These are phyloP conservation scores for Python bivittatus DNA, from an alignment of 2,113 vertebrate genomes.

Conservation along the genomic window DNA sequence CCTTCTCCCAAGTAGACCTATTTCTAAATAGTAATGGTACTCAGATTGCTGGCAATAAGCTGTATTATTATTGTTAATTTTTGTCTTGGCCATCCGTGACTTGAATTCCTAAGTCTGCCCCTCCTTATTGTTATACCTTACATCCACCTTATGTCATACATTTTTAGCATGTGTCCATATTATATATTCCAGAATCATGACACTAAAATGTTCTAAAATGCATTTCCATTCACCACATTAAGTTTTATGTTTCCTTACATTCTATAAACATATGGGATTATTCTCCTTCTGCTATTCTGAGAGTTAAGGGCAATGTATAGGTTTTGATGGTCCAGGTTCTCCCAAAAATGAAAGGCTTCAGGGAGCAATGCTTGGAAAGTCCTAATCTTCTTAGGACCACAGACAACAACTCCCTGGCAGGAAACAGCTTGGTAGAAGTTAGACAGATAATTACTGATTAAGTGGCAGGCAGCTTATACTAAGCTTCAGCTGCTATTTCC, in stretches of 20 bases:
- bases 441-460: background rate
- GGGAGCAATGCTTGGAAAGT: background rate
- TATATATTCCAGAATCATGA: background rate
- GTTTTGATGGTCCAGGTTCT: background rate
- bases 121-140: background rate
- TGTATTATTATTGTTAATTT: background rate
- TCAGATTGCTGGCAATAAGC: background rate
- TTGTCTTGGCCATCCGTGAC: background rate
- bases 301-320: background rate
- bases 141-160: background rate
- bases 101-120: background rate
- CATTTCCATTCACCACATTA: background rate
- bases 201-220: background rate
- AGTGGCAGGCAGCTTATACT: background rate
- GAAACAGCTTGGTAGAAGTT: background rate
- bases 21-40: background rate
- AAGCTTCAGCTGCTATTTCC: background rate
- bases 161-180: background rate
- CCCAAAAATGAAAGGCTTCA: background rate
- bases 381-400: background rate
- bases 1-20: background rate
- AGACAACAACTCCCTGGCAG: background rate
- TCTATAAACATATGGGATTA: background rate
- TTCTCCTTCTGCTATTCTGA: background rate
- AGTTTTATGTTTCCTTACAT: background rate